These are phyloP conservation scores for Epinotia ramella DNA, from an alignment of 2,888 invertebrate species.

Conservation along the genomic window DNA sequence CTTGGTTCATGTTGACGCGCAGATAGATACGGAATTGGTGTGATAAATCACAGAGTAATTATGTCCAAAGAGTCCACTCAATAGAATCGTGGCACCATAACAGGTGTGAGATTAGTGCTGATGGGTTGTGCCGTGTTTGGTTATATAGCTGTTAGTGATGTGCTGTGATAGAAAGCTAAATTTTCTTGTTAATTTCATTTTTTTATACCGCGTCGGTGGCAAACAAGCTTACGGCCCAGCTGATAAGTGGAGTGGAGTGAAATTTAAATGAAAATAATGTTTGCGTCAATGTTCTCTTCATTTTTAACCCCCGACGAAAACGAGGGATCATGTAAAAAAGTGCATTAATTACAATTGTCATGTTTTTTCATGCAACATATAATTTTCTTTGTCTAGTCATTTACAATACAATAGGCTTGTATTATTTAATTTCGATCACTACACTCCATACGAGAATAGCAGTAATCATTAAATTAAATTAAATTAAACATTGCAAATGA, in stretches of 20 bases:
- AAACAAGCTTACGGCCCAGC: too few relatives aligned
- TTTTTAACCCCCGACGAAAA: too few relatives aligned
- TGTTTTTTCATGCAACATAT: not conserved
- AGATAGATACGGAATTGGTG: not conserved
- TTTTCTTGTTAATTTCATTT: too few relatives aligned
- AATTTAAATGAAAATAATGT: not conserved
- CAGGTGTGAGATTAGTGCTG: conserved; percentile 36
- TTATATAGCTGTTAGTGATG: conserved; percentile 33
- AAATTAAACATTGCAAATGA: not conserved
- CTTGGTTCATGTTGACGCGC: not conserved
- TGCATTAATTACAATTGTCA: too few relatives aligned
- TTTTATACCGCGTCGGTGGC: too few relatives aligned
- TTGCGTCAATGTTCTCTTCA: not conserved
- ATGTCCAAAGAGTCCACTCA: conserved; percentile 36
- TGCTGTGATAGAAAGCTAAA: conserved; percentile 5
- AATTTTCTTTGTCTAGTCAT: not conserved
- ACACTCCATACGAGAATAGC: not conserved
- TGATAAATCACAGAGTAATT: conserved; percentile 43
- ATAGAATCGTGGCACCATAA: conserved; percentile 30
- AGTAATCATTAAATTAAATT: not conserved
- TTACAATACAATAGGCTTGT: not conserved
- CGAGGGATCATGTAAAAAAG: too few relatives aligned
- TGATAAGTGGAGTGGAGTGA: too few relatives aligned
- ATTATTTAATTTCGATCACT: not conserved
- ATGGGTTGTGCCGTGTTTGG: conserved; percentile 32